Base-by-base conservation (phyloP, 2,797 vertebrate genomes). In the Sylvilagus floridanus region DNA sequence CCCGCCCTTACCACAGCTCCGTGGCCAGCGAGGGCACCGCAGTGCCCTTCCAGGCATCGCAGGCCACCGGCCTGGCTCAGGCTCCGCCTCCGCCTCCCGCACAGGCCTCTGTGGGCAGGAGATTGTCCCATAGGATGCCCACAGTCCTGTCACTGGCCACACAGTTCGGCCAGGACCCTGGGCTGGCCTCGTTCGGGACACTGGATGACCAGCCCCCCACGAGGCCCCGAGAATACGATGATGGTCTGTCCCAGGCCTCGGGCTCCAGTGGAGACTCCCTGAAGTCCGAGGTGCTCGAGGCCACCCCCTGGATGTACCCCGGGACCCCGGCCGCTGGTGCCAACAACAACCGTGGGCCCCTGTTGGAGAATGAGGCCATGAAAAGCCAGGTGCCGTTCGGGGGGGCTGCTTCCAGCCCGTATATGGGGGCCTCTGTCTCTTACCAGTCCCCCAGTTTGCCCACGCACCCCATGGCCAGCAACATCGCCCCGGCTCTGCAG, bases 261-360 rank as follows among this genome's bases (percentile, higher is more conserved):
- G 4, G 5, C 0, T 75, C 54, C 8, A 72, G 69, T 0, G 2
- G 0, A 7, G 84, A 54, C 37, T 35, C 84, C 24, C 8, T 17
- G 52, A 65, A 9, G 9, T 19, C 91, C 0, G 17, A 50, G 42
- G 66, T 88, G 32, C 71, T 68, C 0, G 35, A 78, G 12, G 69
- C 14, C 14, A 66, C 69, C 52, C 76, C 24, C 0, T 69, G 84
- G 88, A 24, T 16, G 2, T 16, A n/a, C 26, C 9, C 10, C 0
- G n/a, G 54, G 7, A 12, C 73, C 60, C 1, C 0, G 1, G 65
- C 14, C 7, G 2, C 21, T 1, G 19, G 30, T 0, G 1, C 2
- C 0, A 5, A 22, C 0, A 1, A 2, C 6, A 69, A 42, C 7
- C 60, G 0, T 0, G 4, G 30, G 9, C 13, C 37, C 37, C 75